Evolutionary conservation across 37 sponge, comb jelly and placozoan species (phyloP).

Genomic region (Hormiphora californensis): DNA sequence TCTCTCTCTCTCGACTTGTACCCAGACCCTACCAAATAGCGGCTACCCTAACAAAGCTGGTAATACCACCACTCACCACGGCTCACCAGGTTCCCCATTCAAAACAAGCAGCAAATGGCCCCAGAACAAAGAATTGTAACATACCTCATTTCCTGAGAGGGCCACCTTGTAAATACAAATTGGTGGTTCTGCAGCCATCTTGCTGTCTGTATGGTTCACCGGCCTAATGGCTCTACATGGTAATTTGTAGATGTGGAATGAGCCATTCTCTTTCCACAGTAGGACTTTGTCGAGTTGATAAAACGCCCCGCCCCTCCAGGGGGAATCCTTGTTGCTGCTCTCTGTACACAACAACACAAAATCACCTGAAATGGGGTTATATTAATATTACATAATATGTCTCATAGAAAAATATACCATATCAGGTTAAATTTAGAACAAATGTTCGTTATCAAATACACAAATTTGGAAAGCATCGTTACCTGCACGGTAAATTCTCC

Average conservation of each 20-base stretch:
- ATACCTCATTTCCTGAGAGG: too few relatives aligned
- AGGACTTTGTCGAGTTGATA: constrained; percentile 14
- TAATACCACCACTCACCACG: too few relatives aligned
- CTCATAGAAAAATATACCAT: background rate
- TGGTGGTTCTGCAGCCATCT: constrained; percentile 5
- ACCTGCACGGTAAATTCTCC: constrained; percentile 42
- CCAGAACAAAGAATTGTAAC: background rate
- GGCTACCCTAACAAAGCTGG: too few relatives aligned
- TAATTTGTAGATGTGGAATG: background rate
- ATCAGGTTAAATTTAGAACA: background rate
- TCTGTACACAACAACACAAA: constrained; percentile 39
- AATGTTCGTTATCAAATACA: too few relatives aligned
- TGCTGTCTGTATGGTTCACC: constrained; percentile 16
- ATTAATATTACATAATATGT: background rate
- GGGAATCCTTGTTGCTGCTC: background rate
- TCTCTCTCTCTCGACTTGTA: too few relatives aligned
- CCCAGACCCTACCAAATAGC: too few relatives aligned
- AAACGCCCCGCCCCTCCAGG: background rate
- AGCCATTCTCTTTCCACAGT: constrained; percentile 20
- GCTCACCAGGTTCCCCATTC: too few relatives aligned
- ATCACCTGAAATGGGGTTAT: background rate
- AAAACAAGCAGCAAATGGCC: too few relatives aligned
- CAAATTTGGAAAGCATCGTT: too few relatives aligned
- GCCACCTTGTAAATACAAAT: background rate
- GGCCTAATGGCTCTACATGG: constrained; percentile 9